Evolutionary conservation across 2,113 vertebrate species (phyloP).

Genomic region (Campylomormyrus numenius): DNA sequence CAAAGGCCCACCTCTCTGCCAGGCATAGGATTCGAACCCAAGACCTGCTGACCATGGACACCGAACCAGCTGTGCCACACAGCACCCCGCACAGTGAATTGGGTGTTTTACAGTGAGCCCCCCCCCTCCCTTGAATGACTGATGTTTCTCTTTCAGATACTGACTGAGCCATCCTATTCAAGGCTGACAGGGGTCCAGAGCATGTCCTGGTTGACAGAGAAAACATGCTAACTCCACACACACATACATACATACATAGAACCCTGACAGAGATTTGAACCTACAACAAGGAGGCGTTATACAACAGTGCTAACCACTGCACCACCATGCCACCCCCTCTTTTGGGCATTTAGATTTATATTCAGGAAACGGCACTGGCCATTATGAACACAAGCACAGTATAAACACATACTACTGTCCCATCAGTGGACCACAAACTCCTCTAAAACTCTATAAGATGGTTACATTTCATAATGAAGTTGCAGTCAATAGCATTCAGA

Average conservation of each 20-base stretch:
- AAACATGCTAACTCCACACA: no score
- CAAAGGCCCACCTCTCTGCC: neutral
- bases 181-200: no score
- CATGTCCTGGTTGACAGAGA: no score
- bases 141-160: neutral
- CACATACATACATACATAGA: no score
- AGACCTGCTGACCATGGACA: neutral
- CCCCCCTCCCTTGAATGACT: neutral
- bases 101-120: neutral
- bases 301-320: no score
- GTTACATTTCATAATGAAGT: neutral
- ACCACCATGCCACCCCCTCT: no score
- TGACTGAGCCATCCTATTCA: no score
- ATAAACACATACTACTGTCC: neutral
- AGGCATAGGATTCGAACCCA: neutral
- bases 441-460: neutral
- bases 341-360: neutral
- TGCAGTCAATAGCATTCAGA: neutral
- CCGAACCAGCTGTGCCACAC: neutral
- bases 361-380: neutral
- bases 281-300: no score
- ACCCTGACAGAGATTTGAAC: no score
- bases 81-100: neutral
- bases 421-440: neutral
- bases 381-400: neutral